A percentile compares a stretch with the other conserved stretches of the same genome.
Evolutionary conservation across 1,140 invertebrate genomes (phyloP).

Genomic region (Adoxophyes honmai): DNA sequence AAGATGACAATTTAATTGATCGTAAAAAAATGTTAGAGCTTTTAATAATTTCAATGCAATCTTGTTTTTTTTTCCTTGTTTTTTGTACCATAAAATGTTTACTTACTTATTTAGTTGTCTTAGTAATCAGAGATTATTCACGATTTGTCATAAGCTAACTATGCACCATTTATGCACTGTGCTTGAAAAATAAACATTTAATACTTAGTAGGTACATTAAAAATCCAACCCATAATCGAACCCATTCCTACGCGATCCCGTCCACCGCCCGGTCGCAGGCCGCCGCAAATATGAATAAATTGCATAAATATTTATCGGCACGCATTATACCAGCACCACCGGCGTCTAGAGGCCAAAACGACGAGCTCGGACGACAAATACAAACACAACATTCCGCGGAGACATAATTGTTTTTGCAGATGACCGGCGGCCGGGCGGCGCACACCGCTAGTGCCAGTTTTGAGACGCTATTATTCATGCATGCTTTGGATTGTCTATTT

Average conservation of each 20-base stretch:
- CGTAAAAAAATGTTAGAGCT: too few species aligned
- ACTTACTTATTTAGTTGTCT: too few species aligned
- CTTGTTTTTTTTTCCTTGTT: too few species aligned
- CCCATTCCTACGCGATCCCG: background rate
- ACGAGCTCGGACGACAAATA: conserved; percentile 28
- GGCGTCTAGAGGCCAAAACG: conserved; percentile 51
- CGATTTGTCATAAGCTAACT: too few species aligned
- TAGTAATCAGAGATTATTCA: too few species aligned
- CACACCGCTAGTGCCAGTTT: conserved; percentile 66
- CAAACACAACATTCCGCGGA: conserved; percentile 45
- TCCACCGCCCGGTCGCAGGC: background rate
- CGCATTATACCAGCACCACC: conserved; percentile 51
- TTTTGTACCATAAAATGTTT: too few species aligned
- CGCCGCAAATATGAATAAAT: conserved; percentile 63
- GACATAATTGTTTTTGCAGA: conserved; percentile 69
- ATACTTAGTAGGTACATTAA: background rate
- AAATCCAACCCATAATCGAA: conserved; percentile 19
- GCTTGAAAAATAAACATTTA: background rate
- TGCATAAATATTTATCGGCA: conserved; percentile 70
- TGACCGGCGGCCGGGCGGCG: conserved; percentile 41
- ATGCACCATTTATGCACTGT: too few species aligned
- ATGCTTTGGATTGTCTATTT: conserved; percentile 1
- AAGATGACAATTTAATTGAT: too few species aligned
- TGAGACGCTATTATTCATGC: conserved; percentile 50
- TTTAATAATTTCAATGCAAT: too few species aligned